Evolutionary conservation across 2,113 vertebrate species (phyloP), one percentile per base, ranked within the genome.

Genomic region (Heloderma charlesbogerti): DNA sequence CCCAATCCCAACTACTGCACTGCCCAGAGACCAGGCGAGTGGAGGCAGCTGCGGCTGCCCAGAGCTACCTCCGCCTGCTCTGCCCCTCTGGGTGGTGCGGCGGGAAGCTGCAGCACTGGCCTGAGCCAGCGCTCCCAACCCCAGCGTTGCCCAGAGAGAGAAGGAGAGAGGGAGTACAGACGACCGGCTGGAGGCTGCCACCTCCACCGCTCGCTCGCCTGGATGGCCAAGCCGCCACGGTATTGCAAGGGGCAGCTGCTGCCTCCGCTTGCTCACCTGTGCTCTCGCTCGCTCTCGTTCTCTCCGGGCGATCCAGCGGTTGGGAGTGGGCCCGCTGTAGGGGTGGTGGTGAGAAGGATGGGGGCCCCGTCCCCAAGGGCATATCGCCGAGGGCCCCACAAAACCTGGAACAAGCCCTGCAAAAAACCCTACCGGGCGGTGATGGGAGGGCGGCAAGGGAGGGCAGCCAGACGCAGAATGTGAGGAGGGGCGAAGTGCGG

Each of bases 401-500:
- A 27, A 27, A 9, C n/a, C 75, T 7, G 40, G 13, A 48, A 48
- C 16, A 3, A 15, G 12, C 2, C 48, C 86, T 18, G 29, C 57
- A 16, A 16, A 37, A 22, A 51, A 31, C 6, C 82, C 57, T 60
- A 1, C 57, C 0, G 0, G 89, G 57, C 7, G 6, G n/a, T 2
- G 7, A 54, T 20, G 80, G 0, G 0, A 57, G 34, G 25, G 2
- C 34, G 10, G 34, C 16, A 22, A 43, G 90, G 0, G 4, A 1
- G 1, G 87, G n/a, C 86, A 66, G 40, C 40, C 5, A n/a, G 54
- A 60, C 5, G 78, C 78, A 80, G 45, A 29, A 51, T 8, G 37
- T 16, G 87, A 0, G 3, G 2, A 6, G 6, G 7, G 0, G 43
- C 3, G 4, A 51, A 15, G 31, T 1, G 22, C 6, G 60, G 10